Conservation (phyloP, 1,140 invertebrate genomes). For the Sminthurinus signatus region DNA sequence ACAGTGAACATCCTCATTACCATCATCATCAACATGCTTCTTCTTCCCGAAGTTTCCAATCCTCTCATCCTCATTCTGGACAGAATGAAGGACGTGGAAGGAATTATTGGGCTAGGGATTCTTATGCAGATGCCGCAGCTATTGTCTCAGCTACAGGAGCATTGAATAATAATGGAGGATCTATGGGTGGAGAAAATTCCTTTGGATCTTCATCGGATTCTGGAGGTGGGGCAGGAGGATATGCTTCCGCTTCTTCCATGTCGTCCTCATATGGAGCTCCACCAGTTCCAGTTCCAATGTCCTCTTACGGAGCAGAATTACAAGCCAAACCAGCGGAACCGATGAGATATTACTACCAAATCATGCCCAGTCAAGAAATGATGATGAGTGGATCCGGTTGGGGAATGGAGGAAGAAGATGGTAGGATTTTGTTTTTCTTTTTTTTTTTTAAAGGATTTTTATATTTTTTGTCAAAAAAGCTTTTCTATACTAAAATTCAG, state of each 20-base stretch:
- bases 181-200: neutral
- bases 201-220: neutral
- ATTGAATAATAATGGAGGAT: neutral
- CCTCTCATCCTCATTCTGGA: too few relatives aligned
- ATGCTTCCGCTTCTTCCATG: neutral
- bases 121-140: neutral
- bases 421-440: neutral
- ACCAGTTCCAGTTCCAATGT: neutral
- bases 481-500: neutral
- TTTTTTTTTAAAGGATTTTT: neutral
- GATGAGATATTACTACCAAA: slow-evolving; percentile 4
- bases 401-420: neutral
- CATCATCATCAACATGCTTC: too few relatives aligned
- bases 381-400: slow-evolving; percentile 3
- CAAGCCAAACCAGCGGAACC: neutral
- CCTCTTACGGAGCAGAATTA: neutral
- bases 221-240: neutral
- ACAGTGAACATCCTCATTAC: too few relatives aligned
- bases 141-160: neutral
- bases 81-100: neutral
- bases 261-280: neutral
- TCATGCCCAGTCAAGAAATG: neutral
- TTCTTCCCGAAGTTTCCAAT: too few relatives aligned
- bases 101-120: slow-evolving; percentile 5
- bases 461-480: too few relatives aligned